phyloP scores from a whole-genome alignment of 2,888 invertebrate species.

The Heliconius ismenius region DNA sequence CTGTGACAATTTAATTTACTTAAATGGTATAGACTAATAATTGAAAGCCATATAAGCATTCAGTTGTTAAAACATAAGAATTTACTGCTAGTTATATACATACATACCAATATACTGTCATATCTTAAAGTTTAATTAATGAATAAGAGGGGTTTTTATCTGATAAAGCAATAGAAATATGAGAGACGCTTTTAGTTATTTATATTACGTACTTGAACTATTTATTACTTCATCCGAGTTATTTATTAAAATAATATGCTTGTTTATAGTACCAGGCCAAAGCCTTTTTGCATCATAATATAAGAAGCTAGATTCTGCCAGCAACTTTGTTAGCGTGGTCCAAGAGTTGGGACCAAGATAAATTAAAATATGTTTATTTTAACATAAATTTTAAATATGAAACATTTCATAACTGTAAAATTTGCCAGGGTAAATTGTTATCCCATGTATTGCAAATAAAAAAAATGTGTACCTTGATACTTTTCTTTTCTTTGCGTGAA shows the following conservation, averaged over 20 bases:
- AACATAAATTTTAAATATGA: neutral
- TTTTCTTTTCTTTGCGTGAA: neutral
- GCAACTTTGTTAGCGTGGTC: neutral
- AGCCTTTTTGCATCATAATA: neutral
- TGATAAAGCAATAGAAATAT: neutral
- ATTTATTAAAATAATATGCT: neutral
- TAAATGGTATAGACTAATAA: conserved; percentile 1
- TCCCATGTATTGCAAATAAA: neutral
- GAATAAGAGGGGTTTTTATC: neutral
- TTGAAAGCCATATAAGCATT: neutral
- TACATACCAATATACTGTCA: neutral
- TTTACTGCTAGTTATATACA: neutral
- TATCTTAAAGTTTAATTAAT: neutral
- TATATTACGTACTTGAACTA: conserved; percentile 2
- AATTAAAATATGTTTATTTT: conserved; percentile 8
- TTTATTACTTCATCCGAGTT: conserved; percentile 7
- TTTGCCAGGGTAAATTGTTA: neutral
- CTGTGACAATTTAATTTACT: conserved; percentile 14
- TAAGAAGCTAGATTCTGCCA: conserved; percentile 5
- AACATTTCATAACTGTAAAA: neutral
- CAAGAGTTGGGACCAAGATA: neutral
- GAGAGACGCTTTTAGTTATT: neutral
- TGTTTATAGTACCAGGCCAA: neutral
- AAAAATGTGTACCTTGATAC: too few relatives aligned
- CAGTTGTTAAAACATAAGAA: neutral